Conservation (phyloP, 2,797 vertebrate genomes). For the Coranthus polyacanthus region DNA sequence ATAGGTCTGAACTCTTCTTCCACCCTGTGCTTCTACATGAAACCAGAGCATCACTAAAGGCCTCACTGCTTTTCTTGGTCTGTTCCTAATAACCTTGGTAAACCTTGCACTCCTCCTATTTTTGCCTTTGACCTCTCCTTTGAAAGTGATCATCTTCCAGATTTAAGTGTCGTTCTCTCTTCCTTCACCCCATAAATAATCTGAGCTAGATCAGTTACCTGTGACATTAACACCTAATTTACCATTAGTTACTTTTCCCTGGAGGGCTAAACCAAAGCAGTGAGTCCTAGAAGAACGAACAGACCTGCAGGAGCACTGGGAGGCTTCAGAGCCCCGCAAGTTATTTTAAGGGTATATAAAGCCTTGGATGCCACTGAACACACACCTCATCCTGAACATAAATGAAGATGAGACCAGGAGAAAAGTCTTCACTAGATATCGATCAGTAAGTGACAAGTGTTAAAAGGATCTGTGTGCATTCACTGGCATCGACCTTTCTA, state of each 20-base stretch:
- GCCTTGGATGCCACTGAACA: conserved; percentile 66
- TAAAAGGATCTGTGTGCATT: conserved; percentile 64
- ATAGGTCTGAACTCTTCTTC: conserved; percentile 98
- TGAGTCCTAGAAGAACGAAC: conserved; percentile 69
- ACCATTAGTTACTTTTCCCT: conserved; percentile 26
- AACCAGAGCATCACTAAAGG: conserved; percentile 99
- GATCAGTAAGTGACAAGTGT: conserved; percentile 48
- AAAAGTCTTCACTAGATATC: conserved; percentile 35
- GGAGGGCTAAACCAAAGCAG: conserved; percentile 70
- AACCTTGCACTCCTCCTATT: conserved; percentile 86
- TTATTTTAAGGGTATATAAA: conserved; percentile 51
- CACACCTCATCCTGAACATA: conserved; percentile 44
- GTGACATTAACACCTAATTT: conserved; percentile 8
- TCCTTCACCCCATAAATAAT: conserved; percentile 40
- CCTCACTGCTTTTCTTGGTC: conserved; percentile 99
- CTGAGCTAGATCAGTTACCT: conserved; percentile 36
- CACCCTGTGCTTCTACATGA: conserved; percentile 99
- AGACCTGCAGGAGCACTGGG: conserved; percentile 52
- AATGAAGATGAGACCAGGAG: conserved; percentile 13
- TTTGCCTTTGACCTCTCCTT: conserved; percentile 59
- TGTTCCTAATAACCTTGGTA: conserved; percentile 98
- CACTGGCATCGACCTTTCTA: conserved; percentile 62
- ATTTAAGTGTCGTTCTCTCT: conserved; percentile 53
- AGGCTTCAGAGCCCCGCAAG: conserved; percentile 40
- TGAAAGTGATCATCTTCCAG: conserved; percentile 55